Percentiles rank a stretch among this genome's conserved stretches.
These are phyloP conservation scores for Daboia siamensis DNA, from an alignment of 2,113 vertebrate species.

Conservation along the genomic window DNA sequence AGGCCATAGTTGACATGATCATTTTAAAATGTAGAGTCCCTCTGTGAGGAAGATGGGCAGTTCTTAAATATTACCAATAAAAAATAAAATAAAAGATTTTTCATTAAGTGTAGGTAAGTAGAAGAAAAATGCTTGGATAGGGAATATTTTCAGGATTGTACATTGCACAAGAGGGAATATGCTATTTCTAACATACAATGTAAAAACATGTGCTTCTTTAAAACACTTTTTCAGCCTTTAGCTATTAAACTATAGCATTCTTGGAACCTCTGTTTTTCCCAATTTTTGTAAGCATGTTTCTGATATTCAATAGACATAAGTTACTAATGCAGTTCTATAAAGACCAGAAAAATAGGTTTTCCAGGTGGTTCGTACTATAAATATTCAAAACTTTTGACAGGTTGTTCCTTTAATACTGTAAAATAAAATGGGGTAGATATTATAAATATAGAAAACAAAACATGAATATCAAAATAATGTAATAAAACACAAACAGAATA, in stretches of 20 bases:
- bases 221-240: neutral
- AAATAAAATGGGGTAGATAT: slow-evolving; percentile 27
- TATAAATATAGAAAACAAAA: neutral
- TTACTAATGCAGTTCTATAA: slow-evolving; percentile 56
- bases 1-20: neutral
- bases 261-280: slow-evolving; percentile 22
- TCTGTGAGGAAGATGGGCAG: neutral
- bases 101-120: neutral
- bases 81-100: neutral
- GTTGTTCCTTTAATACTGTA: slow-evolving; percentile 26
- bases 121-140: neutral
- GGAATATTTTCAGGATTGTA: neutral
- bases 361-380: slow-evolving; percentile 35
- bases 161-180: neutral
- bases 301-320: slow-evolving; percentile 20
- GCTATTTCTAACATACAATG: neutral
- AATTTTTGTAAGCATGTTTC: slow-evolving; percentile 33
- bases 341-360: slow-evolving; percentile 35
- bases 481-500: no score
- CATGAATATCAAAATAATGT: no score
- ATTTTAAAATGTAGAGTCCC: neutral
- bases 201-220: neutral
- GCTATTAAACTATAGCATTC: slow-evolving; percentile 8
- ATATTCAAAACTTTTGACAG: slow-evolving; percentile 45
- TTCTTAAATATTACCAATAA: neutral